These are phyloP conservation scores for Caenorhabditis uteleia DNA, from an alignment of 2,888 invertebrate genomes.

Conservation along the genomic window DNA sequence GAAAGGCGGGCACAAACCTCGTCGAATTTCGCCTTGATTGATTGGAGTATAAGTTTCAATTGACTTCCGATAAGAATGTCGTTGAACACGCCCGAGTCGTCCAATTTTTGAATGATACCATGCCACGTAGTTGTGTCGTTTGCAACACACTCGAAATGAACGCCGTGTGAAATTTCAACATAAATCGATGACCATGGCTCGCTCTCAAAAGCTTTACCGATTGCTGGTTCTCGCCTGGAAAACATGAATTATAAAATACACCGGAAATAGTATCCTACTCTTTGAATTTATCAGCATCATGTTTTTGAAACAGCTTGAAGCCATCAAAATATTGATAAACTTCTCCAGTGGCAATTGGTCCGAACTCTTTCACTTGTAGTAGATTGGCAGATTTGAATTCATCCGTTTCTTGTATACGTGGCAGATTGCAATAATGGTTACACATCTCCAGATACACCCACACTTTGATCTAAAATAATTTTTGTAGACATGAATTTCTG, in stretches of 20 bases:
- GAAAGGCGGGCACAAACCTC: too few species aligned
- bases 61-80: too few species aligned
- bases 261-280: not conserved
- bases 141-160: slow-evolving; percentile 1
- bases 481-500: not conserved
- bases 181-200: not conserved
- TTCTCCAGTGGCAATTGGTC: not conserved
- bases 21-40: too few species aligned
- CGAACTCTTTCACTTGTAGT: not conserved
- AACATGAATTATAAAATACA: not conserved
- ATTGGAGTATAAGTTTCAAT: too few species aligned
- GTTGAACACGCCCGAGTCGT: too few species aligned
- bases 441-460: not conserved
- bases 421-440: not conserved
- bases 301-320: not conserved
- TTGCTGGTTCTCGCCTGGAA: not conserved
- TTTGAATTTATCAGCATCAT: not conserved
- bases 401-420: not conserved
- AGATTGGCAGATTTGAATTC: not conserved
- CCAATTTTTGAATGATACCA: not conserved
- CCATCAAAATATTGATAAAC: not conserved
- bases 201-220: not conserved
- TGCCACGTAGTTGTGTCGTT: not conserved
- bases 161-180: not conserved
- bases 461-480: slow-evolving; percentile 1